Evolutionary conservation across 2,113 vertebrate species (phyloP).

Genomic region (Lasiurus cinereus): DNA sequence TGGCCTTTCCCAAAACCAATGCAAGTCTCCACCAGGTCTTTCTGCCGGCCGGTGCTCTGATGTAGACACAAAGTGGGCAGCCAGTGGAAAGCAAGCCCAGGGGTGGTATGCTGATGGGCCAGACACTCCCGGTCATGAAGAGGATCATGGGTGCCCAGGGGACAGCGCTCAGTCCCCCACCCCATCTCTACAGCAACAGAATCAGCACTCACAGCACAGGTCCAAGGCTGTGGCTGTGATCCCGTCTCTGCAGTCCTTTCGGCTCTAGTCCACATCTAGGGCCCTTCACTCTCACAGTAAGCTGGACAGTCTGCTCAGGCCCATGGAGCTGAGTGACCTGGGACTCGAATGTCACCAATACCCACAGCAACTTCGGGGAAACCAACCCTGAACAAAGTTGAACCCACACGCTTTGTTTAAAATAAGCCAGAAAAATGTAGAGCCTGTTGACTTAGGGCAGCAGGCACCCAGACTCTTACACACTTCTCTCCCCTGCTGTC

Average conservation of each 20-base stretch:
- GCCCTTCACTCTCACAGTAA: too few relatives aligned
- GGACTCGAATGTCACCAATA: background rate
- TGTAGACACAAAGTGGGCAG: too few relatives aligned
- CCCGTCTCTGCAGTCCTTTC: background rate
- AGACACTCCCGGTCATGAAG: too few relatives aligned
- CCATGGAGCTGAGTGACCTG: rapidly evolving
- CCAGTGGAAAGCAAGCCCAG: background rate
- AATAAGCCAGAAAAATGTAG: background rate
- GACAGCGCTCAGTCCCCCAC: background rate
- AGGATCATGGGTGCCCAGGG: rapidly evolving
- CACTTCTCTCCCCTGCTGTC: background rate
- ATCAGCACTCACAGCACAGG: rapidly evolving
- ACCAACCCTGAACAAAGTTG: background rate
- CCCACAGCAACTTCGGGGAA: background rate
- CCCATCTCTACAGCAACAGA: background rate
- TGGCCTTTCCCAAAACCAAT: background rate
- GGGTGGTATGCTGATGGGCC: rapidly evolving
- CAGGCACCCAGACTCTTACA: background rate
- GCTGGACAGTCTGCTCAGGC: background rate
- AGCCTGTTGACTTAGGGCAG: background rate
- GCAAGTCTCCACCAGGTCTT: rapidly evolving
- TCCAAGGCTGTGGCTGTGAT: rapidly evolving
- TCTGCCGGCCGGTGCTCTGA: background rate
- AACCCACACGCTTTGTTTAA: background rate
- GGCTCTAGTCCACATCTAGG: background rate